A percentile compares a stretch with the other conserved stretches of the same genome.
These are phyloP conservation scores for Cepaea hortensis DNA, from an alignment of 2,888 invertebrate species.

Conservation along the genomic window DNA sequence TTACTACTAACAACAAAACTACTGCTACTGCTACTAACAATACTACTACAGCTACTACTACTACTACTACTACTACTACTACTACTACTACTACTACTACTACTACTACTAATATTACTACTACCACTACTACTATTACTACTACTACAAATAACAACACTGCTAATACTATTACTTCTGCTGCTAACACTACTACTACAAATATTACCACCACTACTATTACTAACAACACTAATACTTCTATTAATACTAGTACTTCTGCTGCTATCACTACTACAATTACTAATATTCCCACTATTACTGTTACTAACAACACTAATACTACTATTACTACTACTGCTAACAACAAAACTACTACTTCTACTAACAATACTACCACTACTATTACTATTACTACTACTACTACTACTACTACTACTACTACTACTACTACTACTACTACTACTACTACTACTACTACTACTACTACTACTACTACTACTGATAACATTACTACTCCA, in stretches of 20 bases:
- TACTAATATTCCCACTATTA: not conserved
- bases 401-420: slow-evolving; percentile 14
- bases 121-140: slow-evolving; percentile 28
- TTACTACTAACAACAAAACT: too few species aligned
- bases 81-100: not conserved
- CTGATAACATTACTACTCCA: too few species aligned
- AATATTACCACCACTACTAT: slow-evolving; percentile 22
- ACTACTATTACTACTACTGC: slow-evolving; percentile 10
- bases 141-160: slow-evolving; percentile 11
- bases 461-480: not conserved
- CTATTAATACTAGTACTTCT: not conserved
- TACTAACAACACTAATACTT: not conserved
- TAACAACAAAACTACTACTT: too few species aligned
- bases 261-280: too few species aligned
- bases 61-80: slow-evolving; percentile 28
- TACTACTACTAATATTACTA: slow-evolving; percentile 21
- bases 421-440: not conserved
- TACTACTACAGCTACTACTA: not conserved
- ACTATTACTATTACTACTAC: too few species aligned
- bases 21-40: too few species aligned
- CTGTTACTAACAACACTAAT: not conserved
- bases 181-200: slow-evolving; percentile 32
- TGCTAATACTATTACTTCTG: not conserved
- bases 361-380: too few species aligned
- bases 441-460: not conserved